Percentiles rank a stretch among this genome's conserved stretches.
phyloP scores from a whole-genome alignment of 2,888 invertebrate genomes.

The Polymixis flavicincta region DNA sequence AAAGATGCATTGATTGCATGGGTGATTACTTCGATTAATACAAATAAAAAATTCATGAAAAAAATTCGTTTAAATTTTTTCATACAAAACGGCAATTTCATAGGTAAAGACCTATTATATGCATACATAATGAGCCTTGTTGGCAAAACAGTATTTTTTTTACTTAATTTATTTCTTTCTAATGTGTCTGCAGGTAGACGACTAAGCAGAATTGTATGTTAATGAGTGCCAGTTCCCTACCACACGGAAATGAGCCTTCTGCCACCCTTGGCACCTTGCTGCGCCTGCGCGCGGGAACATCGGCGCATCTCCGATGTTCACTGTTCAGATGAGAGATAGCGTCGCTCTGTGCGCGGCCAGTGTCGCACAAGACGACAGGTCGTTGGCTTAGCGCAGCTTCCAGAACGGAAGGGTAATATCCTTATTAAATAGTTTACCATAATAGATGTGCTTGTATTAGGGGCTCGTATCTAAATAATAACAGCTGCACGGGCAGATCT shows the following conservation, averaged over 20 bases:
- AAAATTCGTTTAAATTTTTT: too few species aligned
- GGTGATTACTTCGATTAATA: too few species aligned
- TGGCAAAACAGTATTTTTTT: background rate
- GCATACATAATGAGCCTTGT: background rate
- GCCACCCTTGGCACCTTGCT: background rate
- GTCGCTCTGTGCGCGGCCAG: constrained; percentile 57
- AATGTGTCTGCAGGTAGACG: background rate
- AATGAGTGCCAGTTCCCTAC: constrained; percentile 15
- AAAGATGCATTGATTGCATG: too few species aligned
- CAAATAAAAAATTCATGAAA: too few species aligned
- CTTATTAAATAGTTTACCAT: constrained; percentile 2
- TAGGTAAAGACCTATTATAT: too few species aligned
- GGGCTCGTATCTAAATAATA: background rate
- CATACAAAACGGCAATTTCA: too few species aligned
- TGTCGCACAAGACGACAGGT: constrained; percentile 47
- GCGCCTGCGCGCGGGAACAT: constrained; percentile 40
- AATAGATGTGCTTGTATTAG: background rate
- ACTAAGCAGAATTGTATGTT: constrained; percentile 4
- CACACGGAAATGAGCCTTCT: constrained; percentile 44
- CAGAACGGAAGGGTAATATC: constrained; percentile 19
- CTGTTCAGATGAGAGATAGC: constrained; percentile 57
- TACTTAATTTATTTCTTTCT: background rate
- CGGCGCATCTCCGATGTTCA: constrained; percentile 53
- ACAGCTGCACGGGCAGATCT: background rate
- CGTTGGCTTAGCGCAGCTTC: constrained; percentile 29